A percentile compares a stretch with the other conserved stretches of the same genome.
Evolutionary conservation across 2,797 vertebrate genomes (phyloP).

Genomic region (Centropyge bicolor): DNA sequence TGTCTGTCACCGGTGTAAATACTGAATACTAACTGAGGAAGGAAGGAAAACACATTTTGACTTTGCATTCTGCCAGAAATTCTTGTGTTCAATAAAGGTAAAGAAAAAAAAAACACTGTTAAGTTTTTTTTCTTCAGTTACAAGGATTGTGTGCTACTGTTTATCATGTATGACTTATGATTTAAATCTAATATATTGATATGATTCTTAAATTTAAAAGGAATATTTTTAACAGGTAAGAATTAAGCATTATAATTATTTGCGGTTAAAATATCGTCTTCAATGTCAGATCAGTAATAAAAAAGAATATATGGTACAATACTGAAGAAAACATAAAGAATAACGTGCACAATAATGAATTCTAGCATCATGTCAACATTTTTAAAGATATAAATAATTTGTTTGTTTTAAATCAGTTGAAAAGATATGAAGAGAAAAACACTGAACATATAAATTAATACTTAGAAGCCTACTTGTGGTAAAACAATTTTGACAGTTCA

Average conservation of each 20-base stretch:
- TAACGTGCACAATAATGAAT: neutral
- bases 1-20: slow-evolving; percentile 91
- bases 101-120: slow-evolving; percentile 64
- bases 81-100: slow-evolving; percentile 96
- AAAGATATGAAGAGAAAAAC: too few species aligned
- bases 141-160: neutral
- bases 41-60: slow-evolving; percentile 85
- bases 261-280: neutral
- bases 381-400: too few species aligned
- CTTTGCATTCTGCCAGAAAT: slow-evolving; percentile 95
- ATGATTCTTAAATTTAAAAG: neutral
- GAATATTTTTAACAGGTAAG: neutral
- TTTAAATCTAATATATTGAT: neutral
- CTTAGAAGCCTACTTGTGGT: too few species aligned
- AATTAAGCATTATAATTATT: neutral
- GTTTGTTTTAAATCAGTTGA: neutral
- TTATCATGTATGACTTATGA: neutral
- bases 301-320: neutral
- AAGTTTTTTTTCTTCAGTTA: neutral
- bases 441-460: too few species aligned
- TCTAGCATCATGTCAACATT: too few species aligned
- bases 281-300: neutral
- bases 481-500: too few species aligned
- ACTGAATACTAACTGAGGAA: slow-evolving; percentile 90
- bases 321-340: neutral